phyloP scores from a whole-genome alignment of 1,140 invertebrate species.

The Tetranychus urticae region DNA sequence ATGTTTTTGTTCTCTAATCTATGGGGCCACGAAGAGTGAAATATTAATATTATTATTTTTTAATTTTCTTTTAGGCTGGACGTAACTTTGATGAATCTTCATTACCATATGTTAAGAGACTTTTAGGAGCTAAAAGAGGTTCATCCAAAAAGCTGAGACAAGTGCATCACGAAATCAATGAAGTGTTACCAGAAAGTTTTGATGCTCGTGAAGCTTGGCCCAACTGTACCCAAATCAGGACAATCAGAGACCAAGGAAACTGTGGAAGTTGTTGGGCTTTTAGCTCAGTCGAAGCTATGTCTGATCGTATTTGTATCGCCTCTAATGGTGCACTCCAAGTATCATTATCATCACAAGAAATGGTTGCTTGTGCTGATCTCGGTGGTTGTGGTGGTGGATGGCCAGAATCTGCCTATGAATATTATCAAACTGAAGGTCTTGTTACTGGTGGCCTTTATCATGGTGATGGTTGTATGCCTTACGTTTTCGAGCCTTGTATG shows the following conservation, averaged over 20 bases:
- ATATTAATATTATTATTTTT: not conserved
- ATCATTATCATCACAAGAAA: slow-evolving; percentile 18
- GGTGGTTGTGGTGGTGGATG: slow-evolving; percentile 21
- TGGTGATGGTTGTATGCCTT: slow-evolving; percentile 46
- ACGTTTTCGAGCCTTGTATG: slow-evolving; percentile 59
- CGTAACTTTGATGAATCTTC: not conserved
- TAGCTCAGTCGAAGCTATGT: slow-evolving; percentile 7
- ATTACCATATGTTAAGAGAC: slow-evolving; percentile 30
- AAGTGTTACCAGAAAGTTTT: slow-evolving; percentile 42
- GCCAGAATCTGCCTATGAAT: slow-evolving; percentile 23
- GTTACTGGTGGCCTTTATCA: slow-evolving; percentile 61
- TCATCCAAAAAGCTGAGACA: slow-evolving; percentile 21
- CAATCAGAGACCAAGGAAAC: slow-evolving; percentile 47
- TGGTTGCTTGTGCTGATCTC: slow-evolving; percentile 47
- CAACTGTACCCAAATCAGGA: slow-evolving; percentile 49
- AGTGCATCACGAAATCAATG: not conserved
- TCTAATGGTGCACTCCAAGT: slow-evolving; percentile 17
- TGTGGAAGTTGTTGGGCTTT: slow-evolving; percentile 22
- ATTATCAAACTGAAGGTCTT: slow-evolving; percentile 21
- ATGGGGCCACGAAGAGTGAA: not conserved
- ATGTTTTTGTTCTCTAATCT: not conserved
- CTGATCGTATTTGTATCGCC: slow-evolving; percentile 42
- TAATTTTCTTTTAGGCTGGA: not conserved
- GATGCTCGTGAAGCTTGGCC: slow-evolving; percentile 57
- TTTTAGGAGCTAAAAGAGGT: slow-evolving; percentile 42